Conservation (phyloP, 2,797 vertebrate genomes). For the Semotilus atromaculatus region DNA sequence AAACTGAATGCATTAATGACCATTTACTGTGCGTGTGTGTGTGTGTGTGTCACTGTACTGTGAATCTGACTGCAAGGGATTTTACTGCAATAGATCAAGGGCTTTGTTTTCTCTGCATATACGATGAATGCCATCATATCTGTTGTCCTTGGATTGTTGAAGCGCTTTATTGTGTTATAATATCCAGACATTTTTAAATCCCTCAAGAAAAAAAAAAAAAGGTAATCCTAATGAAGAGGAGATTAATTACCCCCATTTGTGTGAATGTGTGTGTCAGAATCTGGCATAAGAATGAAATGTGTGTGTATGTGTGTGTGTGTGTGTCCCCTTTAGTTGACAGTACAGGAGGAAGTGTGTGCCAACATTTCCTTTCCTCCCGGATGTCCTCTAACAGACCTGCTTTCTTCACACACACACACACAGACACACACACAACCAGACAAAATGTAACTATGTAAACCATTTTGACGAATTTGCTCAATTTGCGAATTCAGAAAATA, state of each 20-base stretch:
- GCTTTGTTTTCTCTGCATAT: constrained; percentile 14
- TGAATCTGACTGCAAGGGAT: constrained; percentile 14
- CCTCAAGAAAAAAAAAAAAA: constrained; percentile 6
- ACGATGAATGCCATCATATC: constrained; percentile 9
- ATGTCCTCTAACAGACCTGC: constrained; percentile 39
- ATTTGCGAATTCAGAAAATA: not conserved
- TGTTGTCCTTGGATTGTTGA: constrained; percentile 29
- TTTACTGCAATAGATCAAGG: constrained; percentile 5
- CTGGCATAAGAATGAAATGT: not conserved
- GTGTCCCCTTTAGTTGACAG: constrained; percentile 46
- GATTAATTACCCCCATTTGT: constrained; percentile 22
- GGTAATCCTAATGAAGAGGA: constrained; percentile 24
- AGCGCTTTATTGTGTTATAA: constrained; percentile 22
- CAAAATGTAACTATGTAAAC: not conserved
- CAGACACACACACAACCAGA: not conserved
- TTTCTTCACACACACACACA: constrained; percentile 9
- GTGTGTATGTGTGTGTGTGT: constrained; percentile 18
- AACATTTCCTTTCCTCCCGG: constrained; percentile 40
- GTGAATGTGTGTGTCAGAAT: constrained; percentile 24
- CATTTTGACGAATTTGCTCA: not conserved
- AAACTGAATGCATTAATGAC: constrained; percentile 57
- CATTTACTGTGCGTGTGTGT: constrained; percentile 35
- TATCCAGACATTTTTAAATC: constrained; percentile 24
- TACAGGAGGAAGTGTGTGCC: constrained; percentile 39
- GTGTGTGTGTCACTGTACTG: constrained; percentile 4